phyloP scores from a whole-genome alignment of 2,888 invertebrate genomes.

The Tupiocoris notatus region DNA sequence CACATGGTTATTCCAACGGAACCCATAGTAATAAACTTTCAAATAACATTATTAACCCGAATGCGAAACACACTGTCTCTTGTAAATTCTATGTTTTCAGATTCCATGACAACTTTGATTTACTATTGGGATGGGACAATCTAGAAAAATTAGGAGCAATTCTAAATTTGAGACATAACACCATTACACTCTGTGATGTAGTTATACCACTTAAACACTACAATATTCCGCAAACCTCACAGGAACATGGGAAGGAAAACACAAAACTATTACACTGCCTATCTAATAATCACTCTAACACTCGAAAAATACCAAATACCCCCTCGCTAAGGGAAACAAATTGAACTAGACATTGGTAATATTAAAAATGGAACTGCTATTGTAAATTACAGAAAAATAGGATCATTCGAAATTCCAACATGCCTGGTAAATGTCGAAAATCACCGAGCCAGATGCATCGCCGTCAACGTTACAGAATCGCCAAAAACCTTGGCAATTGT shows the following conservation, averaged over 20 bases:
- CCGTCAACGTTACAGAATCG: not conserved
- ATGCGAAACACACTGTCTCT: not conserved
- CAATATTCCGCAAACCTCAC: too few species aligned
- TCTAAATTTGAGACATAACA: not conserved
- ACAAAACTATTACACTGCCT: too few species aligned
- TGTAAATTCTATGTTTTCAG: constrained; percentile 4
- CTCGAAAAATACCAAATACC: too few species aligned
- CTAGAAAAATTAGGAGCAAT: not conserved
- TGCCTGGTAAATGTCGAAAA: constrained; percentile 14
- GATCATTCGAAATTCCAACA: constrained; percentile 17
- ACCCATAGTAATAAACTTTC: not conserved
- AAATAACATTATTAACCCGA: not conserved
- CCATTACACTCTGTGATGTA: not conserved
- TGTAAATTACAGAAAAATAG: constrained; percentile 9
- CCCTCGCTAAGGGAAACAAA: not conserved
- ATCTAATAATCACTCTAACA: too few species aligned
- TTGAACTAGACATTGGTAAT: not conserved
- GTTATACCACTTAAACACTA: too few species aligned
- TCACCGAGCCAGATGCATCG: not conserved
- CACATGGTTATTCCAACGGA: not conserved
- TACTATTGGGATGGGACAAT: constrained; percentile 1
- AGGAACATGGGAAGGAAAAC: too few species aligned
- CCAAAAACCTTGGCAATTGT: not conserved
- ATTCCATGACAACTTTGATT: not conserved
- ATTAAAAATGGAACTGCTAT: constrained; percentile 18